Base-by-base conservation (phyloP, 2,113 vertebrate genomes). In the Ptychochromis oligacanthus region DNA sequence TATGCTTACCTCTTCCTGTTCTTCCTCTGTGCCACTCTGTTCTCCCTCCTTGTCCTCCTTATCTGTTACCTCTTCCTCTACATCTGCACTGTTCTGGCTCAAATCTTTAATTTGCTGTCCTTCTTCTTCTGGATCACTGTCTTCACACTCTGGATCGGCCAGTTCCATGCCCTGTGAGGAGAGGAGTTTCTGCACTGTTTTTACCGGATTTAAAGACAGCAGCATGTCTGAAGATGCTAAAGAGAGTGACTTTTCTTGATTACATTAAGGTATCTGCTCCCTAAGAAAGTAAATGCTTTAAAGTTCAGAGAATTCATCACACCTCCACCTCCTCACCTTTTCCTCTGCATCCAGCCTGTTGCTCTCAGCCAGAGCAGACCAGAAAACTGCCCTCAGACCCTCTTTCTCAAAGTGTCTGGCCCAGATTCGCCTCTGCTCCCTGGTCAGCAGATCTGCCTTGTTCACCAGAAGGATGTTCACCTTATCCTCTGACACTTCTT, bases 391-490 rank as follows among this genome's bases (percentile, higher is more conserved):
- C 83, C 96, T 95, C 18, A 97, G 58, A 0, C 96, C 96, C 26
- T 99, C 96, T 2, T 93, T 96, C 88, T 98, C 95, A 82, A 99
- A 99, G 94, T 96, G 91, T 3, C 43, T 79, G 14, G 98, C 97
- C 99, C 99, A 99, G 65, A 87, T 85, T 26, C 82, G 67, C 11
- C 98, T 96, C 90, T 99, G 99, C 91, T 97, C 95, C 26, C 93
- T 90, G 54, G 95, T 98, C 88, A 99, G 85, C 85, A 99, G 72
- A 89, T 99, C 99, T 0, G 98, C 97, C 91, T 99, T 99, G 91
- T 99, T 99, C 86, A 99, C 93, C 79, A 99, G 93, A 75, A 99
- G 88, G 92, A 99, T 95, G 87, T 98, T 99, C 85, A 98, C 96
- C 90, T 99, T 99, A 36, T 96, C 77, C 8, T 34, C 59, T 10